phyloP scores from a whole-genome alignment of 2,797 vertebrate species.

The Falco concolor region DNA sequence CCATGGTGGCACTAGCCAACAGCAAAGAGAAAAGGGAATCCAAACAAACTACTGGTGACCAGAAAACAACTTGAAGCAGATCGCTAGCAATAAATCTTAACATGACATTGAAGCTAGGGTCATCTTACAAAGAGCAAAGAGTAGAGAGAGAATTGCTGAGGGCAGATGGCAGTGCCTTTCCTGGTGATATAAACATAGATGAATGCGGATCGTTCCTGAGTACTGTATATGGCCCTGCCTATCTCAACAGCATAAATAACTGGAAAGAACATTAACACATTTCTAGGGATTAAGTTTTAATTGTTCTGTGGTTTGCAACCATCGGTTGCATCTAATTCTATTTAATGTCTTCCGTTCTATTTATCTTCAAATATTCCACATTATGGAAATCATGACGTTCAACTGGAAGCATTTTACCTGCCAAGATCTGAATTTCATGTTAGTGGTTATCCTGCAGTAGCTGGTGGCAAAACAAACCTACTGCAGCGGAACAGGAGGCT shows the following conservation, averaged over 20 bases:
- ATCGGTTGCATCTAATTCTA: neutral
- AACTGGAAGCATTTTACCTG: slow-evolving; percentile 1
- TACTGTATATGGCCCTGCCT: slow-evolving; percentile 25
- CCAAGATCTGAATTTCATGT: slow-evolving; percentile 9
- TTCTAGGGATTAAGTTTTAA: slow-evolving; percentile 16
- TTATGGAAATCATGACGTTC: neutral
- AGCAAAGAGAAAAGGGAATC: neutral
- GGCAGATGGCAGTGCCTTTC: slow-evolving; percentile 39
- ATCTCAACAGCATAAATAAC: slow-evolving; percentile 23
- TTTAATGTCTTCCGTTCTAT: neutral
- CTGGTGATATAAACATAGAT: slow-evolving; percentile 29
- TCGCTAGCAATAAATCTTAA: slow-evolving; percentile 17
- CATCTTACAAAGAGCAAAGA: slow-evolving; percentile 61
- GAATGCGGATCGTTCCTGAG: neutral
- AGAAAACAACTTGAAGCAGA: slow-evolving; percentile 25
- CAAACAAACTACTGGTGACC: slow-evolving; percentile 32
- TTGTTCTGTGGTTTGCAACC: neutral
- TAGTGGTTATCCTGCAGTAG: neutral
- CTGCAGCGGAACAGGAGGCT: neutral
- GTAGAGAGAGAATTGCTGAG: slow-evolving; percentile 8
- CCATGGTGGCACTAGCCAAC: neutral
- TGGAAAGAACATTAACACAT: neutral
- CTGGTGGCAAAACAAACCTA: slow-evolving; percentile 23
- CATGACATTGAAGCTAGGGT: slow-evolving; percentile 6
- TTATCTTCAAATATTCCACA: neutral